Conservation (phyloP, 2,797 vertebrate genomes). For the Heterohyrax brucei region DNA sequence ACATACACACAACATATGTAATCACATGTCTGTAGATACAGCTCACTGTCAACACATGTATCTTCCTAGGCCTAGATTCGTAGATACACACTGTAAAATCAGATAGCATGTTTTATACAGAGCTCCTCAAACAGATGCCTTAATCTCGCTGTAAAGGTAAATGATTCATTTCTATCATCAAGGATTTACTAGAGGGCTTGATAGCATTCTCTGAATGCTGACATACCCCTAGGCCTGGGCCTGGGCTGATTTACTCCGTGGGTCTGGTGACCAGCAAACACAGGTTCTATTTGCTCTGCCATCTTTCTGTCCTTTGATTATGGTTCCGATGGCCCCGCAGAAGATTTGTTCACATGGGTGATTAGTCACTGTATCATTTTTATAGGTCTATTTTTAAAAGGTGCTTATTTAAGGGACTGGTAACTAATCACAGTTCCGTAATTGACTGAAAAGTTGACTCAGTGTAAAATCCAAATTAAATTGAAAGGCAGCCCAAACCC, state of each 20-base stretch:
- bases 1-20: constrained; percentile 5
- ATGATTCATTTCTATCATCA: constrained; percentile 74
- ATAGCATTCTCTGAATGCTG: not conserved
- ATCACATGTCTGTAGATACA: constrained; percentile 12
- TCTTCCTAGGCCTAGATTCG: constrained; percentile 67
- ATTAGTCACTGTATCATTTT: constrained; percentile 89
- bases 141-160: constrained; percentile 65
- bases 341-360: constrained; percentile 86
- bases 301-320: constrained; percentile 84
- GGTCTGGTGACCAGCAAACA: constrained; percentile 62
- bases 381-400: constrained; percentile 90
- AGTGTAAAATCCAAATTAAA: constrained; percentile 89
- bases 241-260: constrained; percentile 70
- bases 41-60: constrained; percentile 45
- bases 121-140: constrained; percentile 42
- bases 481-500: constrained; percentile 77
- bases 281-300: constrained; percentile 84
- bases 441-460: constrained; percentile 89
- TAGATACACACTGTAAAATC: constrained; percentile 63
- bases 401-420: constrained; percentile 89
- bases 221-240: not conserved
- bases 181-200: constrained; percentile 66
- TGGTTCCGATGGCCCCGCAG: constrained; percentile 79
- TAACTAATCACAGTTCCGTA: constrained; percentile 89
- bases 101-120: constrained; percentile 63